Conservation (phyloP, 2,888 invertebrate genomes). For the Agriopis leucophaearia region DNA sequence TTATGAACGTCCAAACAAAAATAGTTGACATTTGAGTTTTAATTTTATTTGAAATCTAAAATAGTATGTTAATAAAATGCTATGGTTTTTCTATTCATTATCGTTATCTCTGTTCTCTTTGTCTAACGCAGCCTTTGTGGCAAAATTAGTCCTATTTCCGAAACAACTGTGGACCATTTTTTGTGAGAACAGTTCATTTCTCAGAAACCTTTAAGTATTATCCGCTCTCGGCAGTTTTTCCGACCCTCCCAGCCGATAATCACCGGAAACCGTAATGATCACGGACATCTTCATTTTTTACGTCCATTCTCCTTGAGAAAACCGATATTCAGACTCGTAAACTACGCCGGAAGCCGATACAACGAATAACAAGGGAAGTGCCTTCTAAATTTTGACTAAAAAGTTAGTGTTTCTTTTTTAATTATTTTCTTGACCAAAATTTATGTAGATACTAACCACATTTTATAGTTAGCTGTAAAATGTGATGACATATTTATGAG, state of each 20-base stretch:
- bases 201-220: slow-evolving; percentile 55
- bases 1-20: too few relatives aligned
- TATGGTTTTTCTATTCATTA: not conserved
- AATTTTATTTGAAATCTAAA: too few relatives aligned
- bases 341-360: slow-evolving; percentile 43
- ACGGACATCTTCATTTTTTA: slow-evolving; percentile 56
- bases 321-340: slow-evolving; percentile 44
- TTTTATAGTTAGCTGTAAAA: too few relatives aligned
- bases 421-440: too few relatives aligned
- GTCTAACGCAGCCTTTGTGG: slow-evolving; percentile 36
- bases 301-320: slow-evolving; percentile 45
- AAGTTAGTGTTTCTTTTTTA: too few relatives aligned
- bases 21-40: too few relatives aligned
- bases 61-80: too few relatives aligned
- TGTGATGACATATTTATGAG: too few relatives aligned
- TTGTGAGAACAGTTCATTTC: slow-evolving; percentile 51
- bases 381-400: not conserved
- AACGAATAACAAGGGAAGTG: slow-evolving; percentile 32
- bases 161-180: slow-evolving; percentile 49
- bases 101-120: slow-evolving; percentile 19
- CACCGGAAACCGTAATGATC: slow-evolving; percentile 58
- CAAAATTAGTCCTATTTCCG: slow-evolving; percentile 49
- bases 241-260: slow-evolving; percentile 50
- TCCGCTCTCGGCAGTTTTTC: slow-evolving; percentile 42
- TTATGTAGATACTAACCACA: too few relatives aligned